Conservation (phyloP, 2,797 vertebrate genomes). For the Esox lucius region DNA sequence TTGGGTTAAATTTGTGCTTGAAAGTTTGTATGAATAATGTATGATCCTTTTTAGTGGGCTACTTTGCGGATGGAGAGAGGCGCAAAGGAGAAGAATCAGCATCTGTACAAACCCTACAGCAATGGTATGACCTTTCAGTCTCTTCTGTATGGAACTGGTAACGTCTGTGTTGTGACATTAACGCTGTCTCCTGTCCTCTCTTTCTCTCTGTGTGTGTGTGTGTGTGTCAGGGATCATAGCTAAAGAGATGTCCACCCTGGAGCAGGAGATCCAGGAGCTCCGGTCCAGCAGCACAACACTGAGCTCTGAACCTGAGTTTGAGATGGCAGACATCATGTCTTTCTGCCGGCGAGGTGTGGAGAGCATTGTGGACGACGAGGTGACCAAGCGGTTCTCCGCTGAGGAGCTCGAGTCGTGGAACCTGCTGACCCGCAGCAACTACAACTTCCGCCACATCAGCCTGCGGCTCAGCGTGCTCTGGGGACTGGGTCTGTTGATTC, state of each 20-base stretch:
- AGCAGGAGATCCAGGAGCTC: constrained; percentile 86
- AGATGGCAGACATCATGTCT: constrained; percentile 89
- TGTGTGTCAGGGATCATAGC: constrained; percentile 91
- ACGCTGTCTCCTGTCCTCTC: neutral
- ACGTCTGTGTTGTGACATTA: neutral
- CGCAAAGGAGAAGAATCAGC: constrained; percentile 17
- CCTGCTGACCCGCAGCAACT: constrained; percentile 90
- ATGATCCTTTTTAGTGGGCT: constrained; percentile 11
- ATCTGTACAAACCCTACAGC: constrained; percentile 16
- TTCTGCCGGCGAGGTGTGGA: constrained; percentile 90
- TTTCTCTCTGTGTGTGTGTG: too few species aligned
- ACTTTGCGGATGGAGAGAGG: constrained; percentile 12
- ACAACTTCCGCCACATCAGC: constrained; percentile 89
- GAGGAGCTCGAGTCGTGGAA: constrained; percentile 95
- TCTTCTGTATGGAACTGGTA: neutral
- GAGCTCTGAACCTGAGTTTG: constrained; percentile 75
- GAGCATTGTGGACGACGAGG: constrained; percentile 93
- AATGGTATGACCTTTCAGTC: constrained; percentile 1
- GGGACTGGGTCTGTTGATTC: constrained; percentile 85
- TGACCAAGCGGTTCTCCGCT: constrained; percentile 90
- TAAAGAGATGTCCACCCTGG: constrained; percentile 83
- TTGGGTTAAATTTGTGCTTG: neutral
- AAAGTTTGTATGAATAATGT: neutral
- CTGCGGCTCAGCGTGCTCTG: constrained; percentile 84
- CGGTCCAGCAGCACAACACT: constrained; percentile 71